These are phyloP conservation scores for Todiramphus chloris DNA, from an alignment of 2,113 vertebrate genomes.

Conservation along the genomic window DNA sequence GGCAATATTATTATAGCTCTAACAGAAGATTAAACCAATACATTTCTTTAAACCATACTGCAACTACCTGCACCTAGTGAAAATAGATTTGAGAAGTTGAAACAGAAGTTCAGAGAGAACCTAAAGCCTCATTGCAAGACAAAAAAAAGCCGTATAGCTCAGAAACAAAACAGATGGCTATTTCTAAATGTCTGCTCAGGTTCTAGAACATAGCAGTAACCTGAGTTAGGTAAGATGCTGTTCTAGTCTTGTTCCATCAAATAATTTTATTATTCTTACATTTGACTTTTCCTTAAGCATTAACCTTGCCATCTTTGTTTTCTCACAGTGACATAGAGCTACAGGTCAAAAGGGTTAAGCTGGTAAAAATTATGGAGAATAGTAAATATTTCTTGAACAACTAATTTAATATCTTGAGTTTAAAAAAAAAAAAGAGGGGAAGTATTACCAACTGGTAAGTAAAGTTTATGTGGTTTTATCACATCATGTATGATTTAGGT, in stretches of 20 bases:
- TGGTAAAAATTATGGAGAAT: background rate
- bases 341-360: background rate
- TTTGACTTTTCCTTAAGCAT: background rate
- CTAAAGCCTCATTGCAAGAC: background rate
- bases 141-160: background rate
- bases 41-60: conserved; percentile 66
- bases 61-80: conserved; percentile 49
- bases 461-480: background rate
- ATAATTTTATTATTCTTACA: background rate
- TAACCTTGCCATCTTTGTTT: background rate
- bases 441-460: background rate
- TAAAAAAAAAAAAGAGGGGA: background rate
- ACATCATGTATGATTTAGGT: background rate
- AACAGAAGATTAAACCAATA: conserved; percentile 74
- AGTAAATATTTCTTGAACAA: background rate
- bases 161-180: background rate
- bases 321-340: background rate
- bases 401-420: background rate
- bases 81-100: conserved; percentile 57
- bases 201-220: background rate
- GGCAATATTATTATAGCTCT: conserved; percentile 72
- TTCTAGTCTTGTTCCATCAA: background rate
- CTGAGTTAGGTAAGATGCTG: background rate
- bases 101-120: conserved; percentile 28
- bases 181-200: background rate